Evolutionary conservation across 1,140 invertebrate genomes (phyloP).

Genomic region (Bombyx mandarina): DNA sequence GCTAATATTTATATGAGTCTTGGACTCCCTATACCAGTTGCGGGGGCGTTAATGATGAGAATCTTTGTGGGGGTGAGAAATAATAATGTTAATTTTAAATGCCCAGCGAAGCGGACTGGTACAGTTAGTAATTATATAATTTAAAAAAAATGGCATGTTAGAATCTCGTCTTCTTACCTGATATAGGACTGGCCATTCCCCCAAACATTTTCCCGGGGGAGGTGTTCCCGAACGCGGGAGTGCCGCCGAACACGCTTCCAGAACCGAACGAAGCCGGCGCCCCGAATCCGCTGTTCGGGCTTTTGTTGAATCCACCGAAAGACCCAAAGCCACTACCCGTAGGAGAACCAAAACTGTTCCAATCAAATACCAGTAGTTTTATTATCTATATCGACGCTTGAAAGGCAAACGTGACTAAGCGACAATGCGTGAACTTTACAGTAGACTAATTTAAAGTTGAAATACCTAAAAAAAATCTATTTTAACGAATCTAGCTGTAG

Average conservation of each 20-base stretch:
- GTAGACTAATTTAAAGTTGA: no score
- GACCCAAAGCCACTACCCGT: slow-evolving; percentile 28
- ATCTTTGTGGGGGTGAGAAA: no score
- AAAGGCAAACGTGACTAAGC: no score
- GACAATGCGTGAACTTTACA: no score
- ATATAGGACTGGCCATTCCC: slow-evolving; percentile 16
- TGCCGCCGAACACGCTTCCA: slow-evolving; percentile 32
- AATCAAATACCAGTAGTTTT: not conserved
- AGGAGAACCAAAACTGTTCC: slow-evolving; percentile 35
- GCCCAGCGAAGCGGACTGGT: no score
- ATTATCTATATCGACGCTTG: no score
- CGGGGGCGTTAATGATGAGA: no score
- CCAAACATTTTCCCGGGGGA: slow-evolving; percentile 48
- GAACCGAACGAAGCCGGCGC: slow-evolving; percentile 45
- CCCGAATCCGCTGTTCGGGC: slow-evolving; percentile 46
- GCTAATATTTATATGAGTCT: no score
- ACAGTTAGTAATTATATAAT: not conserved
- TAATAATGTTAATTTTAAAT: no score
- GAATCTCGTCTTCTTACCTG: slow-evolving; percentile 22
- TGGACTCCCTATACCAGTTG: no score
- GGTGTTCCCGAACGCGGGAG: slow-evolving; percentile 36
- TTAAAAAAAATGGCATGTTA: not conserved
- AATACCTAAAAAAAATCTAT: no score
- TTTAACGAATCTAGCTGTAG: no score
- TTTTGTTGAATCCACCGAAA: slow-evolving; percentile 56